Evolutionary conservation across 2,888 invertebrate species (phyloP), one percentile per base, ranked within the genome.

Genomic region (Dinocampus coccinellae): DNA sequence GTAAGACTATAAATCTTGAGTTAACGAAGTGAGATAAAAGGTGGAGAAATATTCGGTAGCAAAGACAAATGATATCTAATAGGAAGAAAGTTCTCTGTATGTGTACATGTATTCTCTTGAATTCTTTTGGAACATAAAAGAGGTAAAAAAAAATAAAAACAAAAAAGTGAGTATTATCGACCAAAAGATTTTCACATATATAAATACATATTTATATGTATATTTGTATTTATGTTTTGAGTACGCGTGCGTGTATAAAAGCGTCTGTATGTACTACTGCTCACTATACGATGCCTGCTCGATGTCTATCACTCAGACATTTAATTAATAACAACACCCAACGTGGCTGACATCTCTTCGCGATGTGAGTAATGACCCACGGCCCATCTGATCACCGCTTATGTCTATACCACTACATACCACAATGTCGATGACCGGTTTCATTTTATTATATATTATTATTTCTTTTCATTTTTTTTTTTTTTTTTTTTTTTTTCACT

Each of bases 241-340:
- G 29, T 29, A 29, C 7, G 29, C 7, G 29, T 7, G n/a, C n/a
- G n/a, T n/a, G n/a, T n/a, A n/a, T n/a, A 13, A 36, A 20, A 20
- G 42, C 24, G 24, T 42, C 22, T 20, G 70, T 70, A n/a, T n/a
- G n/a, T n/a, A n/a, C n/a, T n/a, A 34, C 62, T 9, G 20, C 33
- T 63, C 55, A 55, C 62, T 55, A 26, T 34, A 24, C 47, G 36
- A 16, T 10, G 26, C 77, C 73, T 75, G 76, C 75, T 78, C 79
- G 85, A 85, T 84, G 84, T 80, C 84, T 84, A 85, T 84, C 85
- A 80, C 80, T 82, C 83, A 83, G 84, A 83, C 84, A 79, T 84
- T 85, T 85, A 85, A 85, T 85, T 85, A 85, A 85, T 85, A 85
- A 85, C 83, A 84, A 84, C 85, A 83, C 83, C 81, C 84, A 79